Conservation (phyloP, 2,888 invertebrate species). For the Parascotia fuliginaria region DNA sequence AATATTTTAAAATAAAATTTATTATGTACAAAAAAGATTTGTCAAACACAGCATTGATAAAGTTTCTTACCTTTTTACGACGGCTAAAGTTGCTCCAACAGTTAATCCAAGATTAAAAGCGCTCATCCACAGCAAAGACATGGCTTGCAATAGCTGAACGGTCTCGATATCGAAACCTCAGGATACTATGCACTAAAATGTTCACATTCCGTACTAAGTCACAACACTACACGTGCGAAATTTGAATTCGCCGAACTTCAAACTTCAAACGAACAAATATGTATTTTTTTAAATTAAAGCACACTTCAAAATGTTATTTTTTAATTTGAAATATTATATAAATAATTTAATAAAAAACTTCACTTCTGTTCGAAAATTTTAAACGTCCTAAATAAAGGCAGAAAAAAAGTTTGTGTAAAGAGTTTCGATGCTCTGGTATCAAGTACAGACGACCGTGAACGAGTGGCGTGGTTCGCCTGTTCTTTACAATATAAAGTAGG, state of each 20-base stretch:
- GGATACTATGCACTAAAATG: conserved; percentile 18
- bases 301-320: too few species aligned
- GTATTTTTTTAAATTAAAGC: neutral
- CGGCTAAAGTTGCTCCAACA: conserved; percentile 86
- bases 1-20: too few species aligned
- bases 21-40: neutral
- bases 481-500: conserved; percentile 69
- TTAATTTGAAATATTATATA: too few species aligned
- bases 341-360: too few species aligned
- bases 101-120: conserved; percentile 87
- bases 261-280: too few species aligned
- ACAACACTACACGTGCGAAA: conserved; percentile 2
- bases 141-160: conserved; percentile 59
- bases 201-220: conserved; percentile 27
- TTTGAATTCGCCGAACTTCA: neutral
- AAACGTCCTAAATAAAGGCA: neutral
- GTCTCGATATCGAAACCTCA: conserved; percentile 31
- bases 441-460: conserved; percentile 56
- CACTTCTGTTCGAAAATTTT: too few species aligned
- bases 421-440: conserved; percentile 39
- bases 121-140: conserved; percentile 88
- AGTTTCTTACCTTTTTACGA: conserved; percentile 85
- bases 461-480: conserved; percentile 57
- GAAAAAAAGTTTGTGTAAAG: conserved; percentile 7
- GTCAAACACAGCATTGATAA: neutral